Conservation (phyloP, 2,797 vertebrate genomes). For the Antrozous pallidus region DNA sequence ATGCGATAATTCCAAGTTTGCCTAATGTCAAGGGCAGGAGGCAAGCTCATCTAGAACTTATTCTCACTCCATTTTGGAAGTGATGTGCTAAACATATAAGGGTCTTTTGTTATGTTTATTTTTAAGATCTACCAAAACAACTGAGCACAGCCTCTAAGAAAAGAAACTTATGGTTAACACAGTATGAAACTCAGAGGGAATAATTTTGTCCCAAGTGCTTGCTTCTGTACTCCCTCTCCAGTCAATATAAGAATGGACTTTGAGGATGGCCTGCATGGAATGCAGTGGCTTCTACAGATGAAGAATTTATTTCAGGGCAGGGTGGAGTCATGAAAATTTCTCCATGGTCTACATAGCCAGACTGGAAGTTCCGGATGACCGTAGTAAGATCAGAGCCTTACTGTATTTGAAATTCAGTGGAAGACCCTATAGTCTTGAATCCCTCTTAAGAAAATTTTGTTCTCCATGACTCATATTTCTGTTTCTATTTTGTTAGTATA, state of each 20-base stretch:
- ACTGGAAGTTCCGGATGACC: not conserved
- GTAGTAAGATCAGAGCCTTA: not conserved
- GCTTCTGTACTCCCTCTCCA: not conserved
- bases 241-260: not conserved
- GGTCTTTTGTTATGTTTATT: not conserved
- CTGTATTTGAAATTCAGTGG: not conserved
- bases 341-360: not conserved
- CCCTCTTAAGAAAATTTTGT: not conserved
- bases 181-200: not conserved
- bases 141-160: not conserved
- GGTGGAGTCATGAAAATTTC: not conserved
- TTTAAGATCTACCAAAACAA: conserved; percentile 4
- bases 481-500: too few species aligned
- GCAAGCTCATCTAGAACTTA: not conserved
- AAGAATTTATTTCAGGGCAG: not conserved
- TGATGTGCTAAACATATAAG: not conserved
- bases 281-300: too few species aligned
- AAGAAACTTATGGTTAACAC: not conserved
- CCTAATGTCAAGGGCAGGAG: not conserved
- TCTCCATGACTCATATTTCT: not conserved
- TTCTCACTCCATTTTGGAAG: not conserved
- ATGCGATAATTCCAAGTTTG: not conserved
- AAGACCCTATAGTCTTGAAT: not conserved
- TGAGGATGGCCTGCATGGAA: not conserved
- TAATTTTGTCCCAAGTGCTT: not conserved